Evolutionary conservation across 2,797 vertebrate genomes (phyloP).

Genomic region (Sebastes melanostomus): DNA sequence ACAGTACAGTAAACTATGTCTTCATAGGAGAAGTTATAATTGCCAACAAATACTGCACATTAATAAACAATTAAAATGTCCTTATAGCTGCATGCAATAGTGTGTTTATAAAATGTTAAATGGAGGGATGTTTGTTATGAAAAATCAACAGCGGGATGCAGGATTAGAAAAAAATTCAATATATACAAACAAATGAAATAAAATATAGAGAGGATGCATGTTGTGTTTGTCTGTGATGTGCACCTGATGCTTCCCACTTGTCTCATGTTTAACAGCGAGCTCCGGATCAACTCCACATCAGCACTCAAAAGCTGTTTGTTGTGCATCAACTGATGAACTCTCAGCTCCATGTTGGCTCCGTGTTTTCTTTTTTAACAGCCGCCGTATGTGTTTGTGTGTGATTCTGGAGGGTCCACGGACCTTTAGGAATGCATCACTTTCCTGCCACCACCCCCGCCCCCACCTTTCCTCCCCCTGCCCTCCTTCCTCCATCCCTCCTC

Average conservation of each 20-base stretch:
- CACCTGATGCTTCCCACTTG: neutral
- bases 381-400: slow-evolving; percentile 49
- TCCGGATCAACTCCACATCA: slow-evolving; percentile 49
- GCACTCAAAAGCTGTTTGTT: slow-evolving; percentile 53
- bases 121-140: neutral
- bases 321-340: slow-evolving; percentile 41
- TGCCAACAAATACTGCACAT: neutral
- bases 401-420: slow-evolving; percentile 54
- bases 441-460: slow-evolving; percentile 26
- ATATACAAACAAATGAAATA: neutral
- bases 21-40: neutral
- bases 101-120: neutral
- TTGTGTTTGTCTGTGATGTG: neutral
- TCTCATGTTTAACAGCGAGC: neutral
- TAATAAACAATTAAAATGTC: neutral
- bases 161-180: neutral
- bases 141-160: neutral
- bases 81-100: neutral
- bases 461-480: slow-evolving; percentile 1
- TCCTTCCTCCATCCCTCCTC: slow-evolving; percentile 15
- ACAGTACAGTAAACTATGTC: neutral
- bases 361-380: slow-evolving; percentile 15
- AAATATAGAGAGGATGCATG: too few relatives aligned
- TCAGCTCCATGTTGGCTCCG: slow-evolving; percentile 41
- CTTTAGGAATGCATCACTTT: slow-evolving; percentile 75